A percentile compares a stretch with the other conserved stretches of the same genome.
phyloP scores from a whole-genome alignment of 1,140 invertebrate species.

The Pissodes strobi region DNA sequence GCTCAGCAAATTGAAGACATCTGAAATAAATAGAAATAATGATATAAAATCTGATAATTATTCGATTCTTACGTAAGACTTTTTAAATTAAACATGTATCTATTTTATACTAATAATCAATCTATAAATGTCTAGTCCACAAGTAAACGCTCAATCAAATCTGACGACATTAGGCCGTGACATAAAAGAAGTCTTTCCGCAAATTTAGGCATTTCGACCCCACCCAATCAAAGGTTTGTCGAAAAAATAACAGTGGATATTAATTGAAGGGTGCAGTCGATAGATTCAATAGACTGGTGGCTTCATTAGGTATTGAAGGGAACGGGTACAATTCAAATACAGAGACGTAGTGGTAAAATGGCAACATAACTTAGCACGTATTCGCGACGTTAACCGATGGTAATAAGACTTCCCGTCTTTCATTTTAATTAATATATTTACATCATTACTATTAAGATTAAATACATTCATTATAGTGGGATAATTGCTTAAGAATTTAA shows the following conservation, averaged over 20 bases:
- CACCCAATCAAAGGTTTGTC: conserved; percentile 23
- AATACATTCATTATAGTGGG: too few species aligned
- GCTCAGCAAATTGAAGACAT: conserved; percentile 25
- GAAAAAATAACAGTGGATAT: conserved; percentile 29
- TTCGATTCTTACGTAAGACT: too few species aligned
- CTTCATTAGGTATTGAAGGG: conserved; percentile 23
- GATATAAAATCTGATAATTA: too few species aligned
- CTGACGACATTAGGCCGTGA: conserved; percentile 4
- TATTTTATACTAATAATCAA: neutral
- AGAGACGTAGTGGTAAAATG: neutral
- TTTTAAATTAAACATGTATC: too few species aligned
- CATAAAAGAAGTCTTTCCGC: conserved; percentile 19
- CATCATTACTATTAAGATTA: too few species aligned
- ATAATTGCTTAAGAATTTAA: too few species aligned
- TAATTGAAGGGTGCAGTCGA: conserved; percentile 28
- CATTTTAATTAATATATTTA: too few species aligned
- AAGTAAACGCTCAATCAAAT: conserved; percentile 18
- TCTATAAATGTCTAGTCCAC: neutral
- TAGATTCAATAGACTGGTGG: conserved; percentile 23
- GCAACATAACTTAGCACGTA: neutral
- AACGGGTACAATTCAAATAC: neutral
- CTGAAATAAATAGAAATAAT: conserved; percentile 31
- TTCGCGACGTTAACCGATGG: too few species aligned
- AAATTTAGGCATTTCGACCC: conserved; percentile 20
- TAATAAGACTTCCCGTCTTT: too few species aligned